These are phyloP conservation scores for Vultur gryphus DNA, from an alignment of 2,797 vertebrate genomes.

Conservation along the genomic window DNA sequence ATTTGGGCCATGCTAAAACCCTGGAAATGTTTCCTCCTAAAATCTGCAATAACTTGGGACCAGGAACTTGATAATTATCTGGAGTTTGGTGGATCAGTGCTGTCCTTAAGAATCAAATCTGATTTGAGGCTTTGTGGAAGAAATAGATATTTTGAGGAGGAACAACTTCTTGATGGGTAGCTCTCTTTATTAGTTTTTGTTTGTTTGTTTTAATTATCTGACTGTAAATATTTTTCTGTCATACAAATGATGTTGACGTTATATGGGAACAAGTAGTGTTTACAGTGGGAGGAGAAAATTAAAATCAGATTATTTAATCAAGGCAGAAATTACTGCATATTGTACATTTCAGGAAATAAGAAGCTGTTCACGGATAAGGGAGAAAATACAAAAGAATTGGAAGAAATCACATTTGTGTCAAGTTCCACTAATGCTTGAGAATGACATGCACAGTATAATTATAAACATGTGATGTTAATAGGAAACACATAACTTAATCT, in stretches of 20 bases:
- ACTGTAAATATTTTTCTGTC: slow-evolving; percentile 19
- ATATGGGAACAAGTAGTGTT: neutral
- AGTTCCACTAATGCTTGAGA: neutral
- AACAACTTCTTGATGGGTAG: neutral
- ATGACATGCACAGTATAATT: neutral
- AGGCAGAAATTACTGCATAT: neutral
- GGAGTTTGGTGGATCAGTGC: neutral
- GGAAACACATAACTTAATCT: neutral
- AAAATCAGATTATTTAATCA: slow-evolving; percentile 3
- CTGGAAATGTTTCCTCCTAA: neutral
- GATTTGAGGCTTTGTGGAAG: neutral
- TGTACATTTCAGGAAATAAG: neutral
- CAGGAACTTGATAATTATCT: neutral
- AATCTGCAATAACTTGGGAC: neutral
- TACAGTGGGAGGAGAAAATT: neutral
- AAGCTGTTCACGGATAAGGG: neutral
- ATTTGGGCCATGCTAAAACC: neutral
- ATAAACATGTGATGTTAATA: neutral
- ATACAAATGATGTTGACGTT: neutral
- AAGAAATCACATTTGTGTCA: neutral
- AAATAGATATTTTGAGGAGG: neutral
- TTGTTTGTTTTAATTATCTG: neutral
- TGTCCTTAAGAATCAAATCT: neutral
- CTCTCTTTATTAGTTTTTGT: neutral
- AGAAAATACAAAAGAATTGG: neutral